Evolutionary conservation across 2,888 invertebrate species (phyloP), one percentile per base, ranked within the genome.

Genomic region (Drosophila hamatofila): DNA sequence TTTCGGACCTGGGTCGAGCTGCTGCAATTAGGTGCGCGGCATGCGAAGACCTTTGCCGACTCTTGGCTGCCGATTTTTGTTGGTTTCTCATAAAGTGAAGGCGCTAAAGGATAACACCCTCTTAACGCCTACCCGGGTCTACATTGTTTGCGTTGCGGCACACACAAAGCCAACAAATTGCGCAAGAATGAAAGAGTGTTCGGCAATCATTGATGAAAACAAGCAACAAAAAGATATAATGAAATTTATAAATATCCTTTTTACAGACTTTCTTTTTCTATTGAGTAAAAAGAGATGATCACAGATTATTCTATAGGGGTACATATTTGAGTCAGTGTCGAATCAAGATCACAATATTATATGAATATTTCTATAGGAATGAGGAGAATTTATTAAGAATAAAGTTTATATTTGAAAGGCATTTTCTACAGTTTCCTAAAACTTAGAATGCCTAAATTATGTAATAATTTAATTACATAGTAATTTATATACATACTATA

Each of bases 81-180:
- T 68, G 66, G 70, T 63, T 48, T 48, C 62, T 46, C 72, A 81
- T 67, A 66, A 80, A 81, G 70, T 74, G 77, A 88, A 90, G 91
- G 91, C 91, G 91, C 91, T 90, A 90, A 89, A 90, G 90, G 89
- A 86, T 88, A 91, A 91, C 91, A 91, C 92, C 92, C 90, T 90
- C 89, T 90, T 88, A 90, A 82, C 90, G 90, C 91, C 89, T 84
- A 78, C 83, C 86, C 73, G 71, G 67, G 51, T 44, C 30, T 1
- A 57, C 63, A 75, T 56, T 76, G 64, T 81, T 67, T 77, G 64
- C 42, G 72, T 51, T 69, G 71, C 81, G 68, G 72, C 77, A 52
- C 14, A 74, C 63, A 66, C 57, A 60, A 84, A 83, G 75, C 61
- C 30, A 58, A n/a, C 5, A 18, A 64, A 73, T 49, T 37, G 37